Conservation (phyloP, 2,888 invertebrate species). For the Xestia rhomboidea region DNA sequence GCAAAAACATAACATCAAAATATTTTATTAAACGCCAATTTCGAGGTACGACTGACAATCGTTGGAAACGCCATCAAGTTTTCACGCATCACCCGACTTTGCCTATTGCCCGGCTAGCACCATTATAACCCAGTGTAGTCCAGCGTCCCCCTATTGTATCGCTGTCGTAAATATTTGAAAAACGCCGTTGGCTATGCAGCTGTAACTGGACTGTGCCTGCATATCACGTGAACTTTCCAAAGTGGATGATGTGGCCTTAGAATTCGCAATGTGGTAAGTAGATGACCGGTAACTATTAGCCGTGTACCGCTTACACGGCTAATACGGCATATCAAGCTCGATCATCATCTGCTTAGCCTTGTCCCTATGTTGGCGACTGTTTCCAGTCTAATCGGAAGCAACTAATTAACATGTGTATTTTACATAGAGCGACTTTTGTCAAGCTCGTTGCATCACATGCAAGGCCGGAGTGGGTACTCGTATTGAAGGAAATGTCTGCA, state of each 20-base stretch:
- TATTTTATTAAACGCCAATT: conserved; percentile 79
- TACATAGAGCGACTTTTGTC: not conserved
- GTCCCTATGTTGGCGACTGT: not conserved
- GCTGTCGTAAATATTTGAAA: conserved; percentile 80
- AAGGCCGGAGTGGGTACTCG: not conserved
- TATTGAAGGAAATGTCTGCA: not conserved
- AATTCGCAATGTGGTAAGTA: conserved; percentile 11
- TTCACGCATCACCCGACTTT: conserved; percentile 69
- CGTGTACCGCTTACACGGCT: too few relatives aligned
- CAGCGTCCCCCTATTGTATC: conserved; percentile 71
- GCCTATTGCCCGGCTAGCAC: conserved; percentile 23
- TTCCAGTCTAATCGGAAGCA: not conserved
- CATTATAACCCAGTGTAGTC: conserved; percentile 27
- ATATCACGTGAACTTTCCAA: conserved; percentile 53
- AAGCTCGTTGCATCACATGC: not conserved
- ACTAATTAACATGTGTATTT: not conserved
- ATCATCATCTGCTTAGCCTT: not conserved
- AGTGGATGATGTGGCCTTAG: conserved; percentile 37
- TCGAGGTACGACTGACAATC: conserved; percentile 61
- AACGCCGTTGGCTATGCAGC: conserved; percentile 58
- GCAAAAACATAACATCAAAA: conserved; percentile 56
- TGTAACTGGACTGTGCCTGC: conserved; percentile 47
- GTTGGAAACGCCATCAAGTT: conserved; percentile 78
- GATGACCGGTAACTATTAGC: not conserved
- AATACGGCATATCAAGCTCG: not conserved